Evolutionary conservation across 2,113 vertebrate genomes (phyloP).

Genomic region (Rhinopomastus cyanomelas): DNA sequence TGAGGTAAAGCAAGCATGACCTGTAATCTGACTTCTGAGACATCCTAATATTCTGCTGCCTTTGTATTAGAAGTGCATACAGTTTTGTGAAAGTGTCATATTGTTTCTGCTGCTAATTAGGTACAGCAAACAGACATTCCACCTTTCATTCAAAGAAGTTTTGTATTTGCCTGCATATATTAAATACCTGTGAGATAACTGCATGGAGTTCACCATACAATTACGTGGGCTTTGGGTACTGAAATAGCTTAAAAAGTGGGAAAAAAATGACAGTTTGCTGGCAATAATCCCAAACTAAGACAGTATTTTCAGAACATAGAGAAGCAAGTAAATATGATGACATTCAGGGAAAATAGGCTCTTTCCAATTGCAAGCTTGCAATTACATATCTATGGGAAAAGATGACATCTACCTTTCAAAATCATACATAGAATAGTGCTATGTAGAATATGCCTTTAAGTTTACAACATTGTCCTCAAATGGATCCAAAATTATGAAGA

Average conservation of each 20-base stretch:
- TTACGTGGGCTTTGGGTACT: background rate
- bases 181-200: background rate
- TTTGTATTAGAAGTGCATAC: background rate
- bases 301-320: background rate
- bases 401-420: background rate
- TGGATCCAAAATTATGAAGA: background rate
- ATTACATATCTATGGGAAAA: background rate
- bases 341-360: background rate
- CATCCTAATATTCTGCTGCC: background rate
- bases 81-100: background rate
- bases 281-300: background rate
- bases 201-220: background rate
- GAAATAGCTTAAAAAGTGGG: background rate
- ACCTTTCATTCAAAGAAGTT: background rate
- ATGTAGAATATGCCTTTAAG: background rate
- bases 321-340: background rate
- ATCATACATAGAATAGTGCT: background rate
- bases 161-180: background rate
- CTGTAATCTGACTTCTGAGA: background rate
- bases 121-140: background rate
- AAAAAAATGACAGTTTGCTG: background rate
- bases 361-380: background rate
- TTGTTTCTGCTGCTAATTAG: background rate
- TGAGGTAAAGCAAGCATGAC: background rate
- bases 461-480: slow-evolving; percentile 1